Evolutionary conservation across 2,113 vertebrate species (phyloP).

Genomic region (Ictalurus furcatus): DNA sequence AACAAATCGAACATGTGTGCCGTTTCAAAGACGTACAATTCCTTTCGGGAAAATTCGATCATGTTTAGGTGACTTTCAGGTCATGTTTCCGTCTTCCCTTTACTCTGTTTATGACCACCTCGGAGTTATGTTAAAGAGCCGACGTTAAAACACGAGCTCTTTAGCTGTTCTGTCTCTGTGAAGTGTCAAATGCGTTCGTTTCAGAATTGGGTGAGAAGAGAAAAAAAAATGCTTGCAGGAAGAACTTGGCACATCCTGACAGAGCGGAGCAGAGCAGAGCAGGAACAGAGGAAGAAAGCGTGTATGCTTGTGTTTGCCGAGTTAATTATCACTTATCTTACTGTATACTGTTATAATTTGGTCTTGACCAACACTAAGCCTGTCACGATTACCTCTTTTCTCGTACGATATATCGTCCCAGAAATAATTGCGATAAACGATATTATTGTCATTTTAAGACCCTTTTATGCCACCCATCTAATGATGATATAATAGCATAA

Average conservation of each 20-base stretch:
- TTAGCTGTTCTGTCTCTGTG: neutral
- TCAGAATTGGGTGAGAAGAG: neutral
- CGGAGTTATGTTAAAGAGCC: neutral
- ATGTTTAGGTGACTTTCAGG: neutral
- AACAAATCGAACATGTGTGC: neutral
- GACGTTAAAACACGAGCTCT: neutral
- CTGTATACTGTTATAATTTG: neutral
- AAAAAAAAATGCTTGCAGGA: neutral
- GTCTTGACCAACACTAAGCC: neutral
- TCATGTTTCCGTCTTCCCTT: neutral
- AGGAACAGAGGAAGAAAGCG: neutral
- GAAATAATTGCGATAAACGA: no score
- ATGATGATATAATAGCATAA: no score
- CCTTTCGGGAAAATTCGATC: neutral
- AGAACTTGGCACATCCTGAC: neutral
- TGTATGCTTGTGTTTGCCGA: neutral
- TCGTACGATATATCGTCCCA: no score
- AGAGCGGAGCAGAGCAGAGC: neutral
- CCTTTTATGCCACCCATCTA: no score
- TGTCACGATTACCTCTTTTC: no score
- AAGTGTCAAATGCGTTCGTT: neutral
- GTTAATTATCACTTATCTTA: neutral
- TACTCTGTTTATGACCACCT: neutral
- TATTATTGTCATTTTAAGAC: no score
- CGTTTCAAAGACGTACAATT: neutral